Evolutionary conservation across 2,113 vertebrate species (phyloP).

Genomic region (Odocoileus hemionus): DNA sequence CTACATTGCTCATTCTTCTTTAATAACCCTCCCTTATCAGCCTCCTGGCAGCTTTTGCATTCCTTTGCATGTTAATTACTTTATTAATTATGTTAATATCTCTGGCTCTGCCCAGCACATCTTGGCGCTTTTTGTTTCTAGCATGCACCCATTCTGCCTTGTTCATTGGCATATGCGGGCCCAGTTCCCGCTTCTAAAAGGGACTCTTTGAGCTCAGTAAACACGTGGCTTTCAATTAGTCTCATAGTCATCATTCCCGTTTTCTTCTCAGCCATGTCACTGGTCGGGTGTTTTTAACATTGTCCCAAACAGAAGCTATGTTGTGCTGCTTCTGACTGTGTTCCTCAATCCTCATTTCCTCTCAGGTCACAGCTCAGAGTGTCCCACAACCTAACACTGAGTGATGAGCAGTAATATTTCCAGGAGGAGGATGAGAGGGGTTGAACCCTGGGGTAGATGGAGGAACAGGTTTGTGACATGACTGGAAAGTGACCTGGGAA

Average conservation of each 20-base stretch:
- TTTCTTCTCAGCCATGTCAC: neutral
- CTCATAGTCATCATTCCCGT: neutral
- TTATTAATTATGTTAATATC: constrained; percentile 69
- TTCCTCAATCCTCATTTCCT: neutral
- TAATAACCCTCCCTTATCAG: constrained; percentile 71
- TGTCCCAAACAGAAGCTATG: neutral
- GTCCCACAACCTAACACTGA: neutral
- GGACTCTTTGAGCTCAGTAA: constrained; percentile 47
- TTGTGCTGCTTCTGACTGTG: neutral
- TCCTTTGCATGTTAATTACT: constrained; percentile 68
- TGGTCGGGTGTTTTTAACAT: neutral
- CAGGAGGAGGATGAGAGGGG: neutral
- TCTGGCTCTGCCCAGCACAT: constrained; percentile 48
- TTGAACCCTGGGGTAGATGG: neutral
- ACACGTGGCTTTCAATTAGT: constrained; percentile 50
- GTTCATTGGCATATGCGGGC: neutral
- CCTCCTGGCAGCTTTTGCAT: constrained; percentile 56
- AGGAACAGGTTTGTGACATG: neutral
- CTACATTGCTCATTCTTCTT: constrained; percentile 42
- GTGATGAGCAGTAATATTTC: neutral
- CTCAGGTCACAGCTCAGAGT: constrained; percentile 25
- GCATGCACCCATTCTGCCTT: constrained; percentile 25
- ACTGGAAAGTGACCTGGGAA: neutral
- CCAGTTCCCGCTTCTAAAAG: constrained; percentile 45
- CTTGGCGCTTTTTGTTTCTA: constrained; percentile 55